phyloP scores from a whole-genome alignment of 2,888 invertebrate species.

The Yponomeuta malinellus region DNA sequence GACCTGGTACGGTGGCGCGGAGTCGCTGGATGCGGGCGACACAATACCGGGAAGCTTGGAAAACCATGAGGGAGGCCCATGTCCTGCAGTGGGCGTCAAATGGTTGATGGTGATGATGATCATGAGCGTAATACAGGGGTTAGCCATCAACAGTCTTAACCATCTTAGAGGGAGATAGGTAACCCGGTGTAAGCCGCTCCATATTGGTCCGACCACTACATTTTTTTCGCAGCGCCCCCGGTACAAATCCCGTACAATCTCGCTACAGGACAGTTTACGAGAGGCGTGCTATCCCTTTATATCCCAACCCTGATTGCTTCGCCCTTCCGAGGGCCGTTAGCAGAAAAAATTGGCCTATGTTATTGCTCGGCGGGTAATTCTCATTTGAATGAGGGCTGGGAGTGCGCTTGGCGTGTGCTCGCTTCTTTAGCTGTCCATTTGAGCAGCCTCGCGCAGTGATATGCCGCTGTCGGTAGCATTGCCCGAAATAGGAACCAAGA shows the following conservation, averaged over 20 bases:
- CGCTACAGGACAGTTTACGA: conserved; percentile 63
- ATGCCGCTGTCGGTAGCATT: too few species aligned
- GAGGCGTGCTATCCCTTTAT: conserved; percentile 60
- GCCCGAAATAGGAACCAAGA: too few species aligned
- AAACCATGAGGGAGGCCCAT: too few species aligned
- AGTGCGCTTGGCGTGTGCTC: neutral
- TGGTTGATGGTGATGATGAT: too few species aligned
- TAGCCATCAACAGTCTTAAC: neutral
- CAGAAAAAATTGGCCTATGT: conserved; percentile 25
- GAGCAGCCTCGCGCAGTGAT: too few species aligned
- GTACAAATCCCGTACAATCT: conserved; percentile 64
- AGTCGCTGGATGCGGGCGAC: too few species aligned
- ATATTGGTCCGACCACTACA: neutral
- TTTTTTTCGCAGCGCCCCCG: conserved; percentile 24
- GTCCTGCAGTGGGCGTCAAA: too few species aligned
- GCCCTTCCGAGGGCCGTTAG: conserved; percentile 41
- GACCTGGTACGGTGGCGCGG: too few species aligned
- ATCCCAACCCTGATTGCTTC: conserved; percentile 64
- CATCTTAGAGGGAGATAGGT: too few species aligned
- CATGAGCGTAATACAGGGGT: too few species aligned
- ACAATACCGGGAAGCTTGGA: too few species aligned
- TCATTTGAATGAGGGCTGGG: conserved; percentile 4
- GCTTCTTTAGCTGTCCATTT: neutral
- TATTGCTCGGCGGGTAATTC: conserved; percentile 15
- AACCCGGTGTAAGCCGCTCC: neutral